Evolutionary conservation across 2,888 invertebrate genomes (phyloP).

Genomic region (Paralinhomoeus sp.): DNA sequence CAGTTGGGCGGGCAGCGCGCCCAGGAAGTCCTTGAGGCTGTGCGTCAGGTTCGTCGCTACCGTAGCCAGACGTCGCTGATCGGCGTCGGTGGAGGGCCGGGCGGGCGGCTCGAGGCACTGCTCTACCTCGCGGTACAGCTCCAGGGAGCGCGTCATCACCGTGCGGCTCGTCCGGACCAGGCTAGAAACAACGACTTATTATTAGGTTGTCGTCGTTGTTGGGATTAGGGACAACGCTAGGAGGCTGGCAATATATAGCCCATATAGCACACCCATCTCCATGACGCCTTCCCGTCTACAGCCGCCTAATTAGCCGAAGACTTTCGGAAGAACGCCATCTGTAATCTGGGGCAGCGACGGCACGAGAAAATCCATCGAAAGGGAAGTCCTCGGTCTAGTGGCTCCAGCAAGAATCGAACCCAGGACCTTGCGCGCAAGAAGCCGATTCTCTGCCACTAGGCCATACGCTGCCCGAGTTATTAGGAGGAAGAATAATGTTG

Average conservation of each 20-base stretch:
- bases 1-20: slow-evolving; percentile 69
- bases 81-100: slow-evolving; percentile 31
- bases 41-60: slow-evolving; percentile 30
- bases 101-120: slow-evolving; percentile 45
- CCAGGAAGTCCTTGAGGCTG: slow-evolving; percentile 47
- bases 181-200: no score
- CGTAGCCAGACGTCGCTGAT: slow-evolving; percentile 37
- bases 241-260: not conserved
- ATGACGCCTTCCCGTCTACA: no score
- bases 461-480: no score
- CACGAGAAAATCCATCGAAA: no score
- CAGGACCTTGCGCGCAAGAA: no score
- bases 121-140: slow-evolving; percentile 57
- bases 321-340: not conserved
- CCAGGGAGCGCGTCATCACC: slow-evolving; percentile 51
- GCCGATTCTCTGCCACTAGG: no score
- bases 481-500: no score
- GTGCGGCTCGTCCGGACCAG: slow-evolving; percentile 43
- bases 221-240: no score
- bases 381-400: no score
- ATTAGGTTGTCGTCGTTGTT: no score
- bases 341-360: not conserved
- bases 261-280: no score
- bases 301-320: not conserved
- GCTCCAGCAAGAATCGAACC: no score